Conservation (phyloP, 35 echinoderm and acorn worm genomes). For the Chiridota heheva region DNA sequence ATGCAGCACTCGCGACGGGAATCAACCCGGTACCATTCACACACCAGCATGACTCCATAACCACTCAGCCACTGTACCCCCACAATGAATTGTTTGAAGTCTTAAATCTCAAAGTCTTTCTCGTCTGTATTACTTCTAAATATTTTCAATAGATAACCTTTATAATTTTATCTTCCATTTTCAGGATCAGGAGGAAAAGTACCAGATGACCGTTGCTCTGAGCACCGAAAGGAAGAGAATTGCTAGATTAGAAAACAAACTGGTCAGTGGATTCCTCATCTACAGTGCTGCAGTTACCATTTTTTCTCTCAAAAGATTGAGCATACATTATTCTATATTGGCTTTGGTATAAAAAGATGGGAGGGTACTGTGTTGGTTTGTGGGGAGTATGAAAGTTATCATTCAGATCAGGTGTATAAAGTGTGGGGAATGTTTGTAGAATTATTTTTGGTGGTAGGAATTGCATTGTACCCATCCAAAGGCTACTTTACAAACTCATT, state of each 20-base stretch:
- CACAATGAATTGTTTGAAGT: neutral
- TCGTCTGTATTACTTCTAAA: neutral
- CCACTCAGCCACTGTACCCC: too few species aligned
- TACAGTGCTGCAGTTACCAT: neutral
- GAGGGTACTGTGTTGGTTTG: too few species aligned
- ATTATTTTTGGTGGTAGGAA: too few species aligned
- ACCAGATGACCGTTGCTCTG: constrained; percentile 74
- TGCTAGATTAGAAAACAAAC: constrained; percentile 70
- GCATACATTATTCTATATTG: constrained; percentile 24
- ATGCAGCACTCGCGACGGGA: too few species aligned
- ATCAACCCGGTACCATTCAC: too few species aligned
- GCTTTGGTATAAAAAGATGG: too few species aligned
- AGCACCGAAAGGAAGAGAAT: constrained; percentile 81
- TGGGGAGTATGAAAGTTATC: too few species aligned
- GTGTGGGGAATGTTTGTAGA: too few species aligned
- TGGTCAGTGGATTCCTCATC: constrained; percentile 46
- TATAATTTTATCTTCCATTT: neutral
- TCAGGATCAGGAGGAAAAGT: constrained; percentile 70
- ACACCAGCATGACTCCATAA: too few species aligned
- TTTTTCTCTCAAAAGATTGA: constrained; percentile 5
- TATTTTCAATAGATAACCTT: neutral
- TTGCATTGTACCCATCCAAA: too few species aligned
- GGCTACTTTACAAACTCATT: too few species aligned
- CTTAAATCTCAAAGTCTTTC: neutral
- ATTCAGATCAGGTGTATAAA: too few species aligned